phyloP scores from a whole-genome alignment of 2,888 invertebrate species.

The Biston stratarius region DNA sequence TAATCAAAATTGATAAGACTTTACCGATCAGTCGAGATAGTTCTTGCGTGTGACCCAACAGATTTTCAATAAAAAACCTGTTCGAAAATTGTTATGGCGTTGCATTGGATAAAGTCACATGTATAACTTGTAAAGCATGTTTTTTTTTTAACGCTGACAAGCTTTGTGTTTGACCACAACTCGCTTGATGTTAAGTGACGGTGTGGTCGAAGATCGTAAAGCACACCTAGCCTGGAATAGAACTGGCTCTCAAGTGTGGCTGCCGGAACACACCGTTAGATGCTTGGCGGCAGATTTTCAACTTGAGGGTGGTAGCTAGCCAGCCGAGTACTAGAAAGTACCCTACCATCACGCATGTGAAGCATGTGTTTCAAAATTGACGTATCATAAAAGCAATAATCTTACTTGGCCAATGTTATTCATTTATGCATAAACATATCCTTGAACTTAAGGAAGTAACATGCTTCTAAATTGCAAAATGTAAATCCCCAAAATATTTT shows the following conservation, averaged over 20 bases:
- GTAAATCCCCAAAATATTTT: slow-evolving; percentile 18
- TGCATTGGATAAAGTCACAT: slow-evolving; percentile 14
- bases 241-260: no score
- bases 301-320: no score
- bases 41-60: slow-evolving; percentile 1
- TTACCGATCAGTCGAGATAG: neutral
- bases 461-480: slow-evolving; percentile 1
- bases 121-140: slow-evolving; percentile 7
- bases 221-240: no score
- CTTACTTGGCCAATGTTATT: neutral
- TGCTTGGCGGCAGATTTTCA: no score
- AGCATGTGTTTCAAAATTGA: slow-evolving; percentile 18
- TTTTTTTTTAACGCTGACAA: no score
- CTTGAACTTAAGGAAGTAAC: slow-evolving; percentile 39
- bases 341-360: no score
- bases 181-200: no score
- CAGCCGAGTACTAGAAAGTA: no score
- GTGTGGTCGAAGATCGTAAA: no score
- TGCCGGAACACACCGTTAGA: no score
- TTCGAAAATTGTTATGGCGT: slow-evolving; percentile 1
- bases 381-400: slow-evolving; percentile 1
- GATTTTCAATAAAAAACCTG: neutral
- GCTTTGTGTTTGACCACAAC: no score
- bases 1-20: neutral
- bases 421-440: slow-evolving; percentile 14